Conservation (phyloP, 2,113 vertebrate genomes). For the Capreolus pygargus region DNA sequence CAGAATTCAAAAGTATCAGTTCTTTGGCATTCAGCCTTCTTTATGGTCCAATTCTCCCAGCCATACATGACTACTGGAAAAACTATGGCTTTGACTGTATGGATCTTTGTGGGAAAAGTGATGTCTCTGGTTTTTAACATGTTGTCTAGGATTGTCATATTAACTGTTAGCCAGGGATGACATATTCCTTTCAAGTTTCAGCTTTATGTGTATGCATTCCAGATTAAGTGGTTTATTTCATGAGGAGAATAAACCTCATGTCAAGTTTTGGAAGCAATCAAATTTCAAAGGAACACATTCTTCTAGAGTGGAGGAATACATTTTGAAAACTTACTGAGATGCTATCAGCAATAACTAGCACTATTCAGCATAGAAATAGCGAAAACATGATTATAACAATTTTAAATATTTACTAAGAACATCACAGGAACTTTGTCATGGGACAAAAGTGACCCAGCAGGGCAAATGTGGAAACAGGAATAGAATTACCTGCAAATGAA, state of each 20-base stretch:
- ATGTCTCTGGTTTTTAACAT: background rate
- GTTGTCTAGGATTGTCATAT: background rate
- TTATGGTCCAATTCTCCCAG: background rate
- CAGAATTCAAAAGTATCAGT: background rate
- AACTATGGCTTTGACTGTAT: background rate
- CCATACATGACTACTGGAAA: background rate
- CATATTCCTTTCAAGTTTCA: conserved; percentile 25
- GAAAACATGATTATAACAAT: background rate
- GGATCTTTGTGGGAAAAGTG: background rate
- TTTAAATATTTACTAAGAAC: background rate
- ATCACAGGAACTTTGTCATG: background rate
- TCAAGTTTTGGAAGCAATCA: background rate
- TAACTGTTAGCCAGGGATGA: background rate
- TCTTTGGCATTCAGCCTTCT: background rate
- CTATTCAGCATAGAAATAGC: background rate
- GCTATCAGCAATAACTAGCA: background rate
- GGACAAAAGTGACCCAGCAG: background rate
- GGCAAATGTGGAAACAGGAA: conserved; percentile 21
- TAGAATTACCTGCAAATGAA: conserved; percentile 55
- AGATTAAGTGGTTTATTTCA: background rate
- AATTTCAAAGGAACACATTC: conserved; percentile 52
- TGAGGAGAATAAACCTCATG: conserved; percentile 10
- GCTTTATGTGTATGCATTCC: background rate
- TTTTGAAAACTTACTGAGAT: background rate
- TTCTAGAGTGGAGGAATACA: background rate